Conservation (phyloP, 2,888 invertebrate species). For the Hirtodrosophila trivittata region DNA sequence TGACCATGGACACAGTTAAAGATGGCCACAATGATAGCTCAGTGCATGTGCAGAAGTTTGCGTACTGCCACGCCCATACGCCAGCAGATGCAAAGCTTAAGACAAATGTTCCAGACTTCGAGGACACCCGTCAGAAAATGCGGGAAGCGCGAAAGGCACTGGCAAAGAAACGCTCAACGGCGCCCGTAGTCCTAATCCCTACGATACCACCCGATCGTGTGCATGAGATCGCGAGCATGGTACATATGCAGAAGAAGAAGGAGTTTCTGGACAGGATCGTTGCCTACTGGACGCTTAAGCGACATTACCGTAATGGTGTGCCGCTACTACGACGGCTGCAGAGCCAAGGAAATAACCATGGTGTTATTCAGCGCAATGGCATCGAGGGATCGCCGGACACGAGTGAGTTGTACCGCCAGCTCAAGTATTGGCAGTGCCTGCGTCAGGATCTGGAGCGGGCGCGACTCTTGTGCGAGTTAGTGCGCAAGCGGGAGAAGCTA, state of each 20-base stretch:
- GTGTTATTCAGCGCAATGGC: conserved; percentile 85
- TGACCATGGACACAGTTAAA: conserved; percentile 97
- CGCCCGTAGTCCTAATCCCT: conserved; percentile 96
- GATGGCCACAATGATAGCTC: conserved; percentile 87
- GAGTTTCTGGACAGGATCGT: conserved; percentile 95
- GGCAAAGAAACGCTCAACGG: conserved; percentile 94
- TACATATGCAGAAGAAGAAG: conserved; percentile 90
- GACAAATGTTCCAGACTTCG: conserved; percentile 84
- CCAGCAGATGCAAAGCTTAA: conserved; percentile 83
- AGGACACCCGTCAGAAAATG: conserved; percentile 91
- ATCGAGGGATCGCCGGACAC: conserved; percentile 88
- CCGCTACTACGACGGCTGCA: conserved; percentile 94
- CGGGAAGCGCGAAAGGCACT: conserved; percentile 93
- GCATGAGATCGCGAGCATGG: conserved; percentile 92
- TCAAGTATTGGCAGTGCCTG: conserved; percentile 97
- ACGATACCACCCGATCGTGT: conserved; percentile 95
- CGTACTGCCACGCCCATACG: conserved; percentile 97
- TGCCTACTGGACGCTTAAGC: conserved; percentile 98
- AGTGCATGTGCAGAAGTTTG: conserved; percentile 96
- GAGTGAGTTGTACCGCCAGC: conserved; percentile 91
- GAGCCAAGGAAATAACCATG: conserved; percentile 85
- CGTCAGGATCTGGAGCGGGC: conserved; percentile 97
- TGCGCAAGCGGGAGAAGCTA: conserved; percentile 96
- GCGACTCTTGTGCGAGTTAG: conserved; percentile 94
- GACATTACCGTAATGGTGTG: conserved; percentile 97